Percentiles rank a stretch among this genome's conserved stretches.
These are phyloP conservation scores for Gobius niger DNA, from an alignment of 2,113 vertebrate genomes.

Conservation along the genomic window DNA sequence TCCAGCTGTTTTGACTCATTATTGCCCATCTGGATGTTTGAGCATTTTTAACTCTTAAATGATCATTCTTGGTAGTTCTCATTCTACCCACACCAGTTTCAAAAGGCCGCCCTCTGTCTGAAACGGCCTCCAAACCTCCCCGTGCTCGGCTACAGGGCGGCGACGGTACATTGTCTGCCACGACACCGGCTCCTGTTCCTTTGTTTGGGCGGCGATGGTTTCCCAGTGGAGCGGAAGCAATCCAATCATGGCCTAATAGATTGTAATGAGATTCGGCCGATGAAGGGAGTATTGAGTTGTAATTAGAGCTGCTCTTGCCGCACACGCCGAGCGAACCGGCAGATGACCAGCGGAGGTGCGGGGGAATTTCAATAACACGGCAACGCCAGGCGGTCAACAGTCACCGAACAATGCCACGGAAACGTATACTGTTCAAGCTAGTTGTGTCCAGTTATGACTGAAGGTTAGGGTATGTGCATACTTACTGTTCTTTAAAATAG, in stretches of 20 bases:
- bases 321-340: neutral
- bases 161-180: neutral
- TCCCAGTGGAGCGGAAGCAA: neutral
- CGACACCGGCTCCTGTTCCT: neutral
- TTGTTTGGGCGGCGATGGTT: neutral
- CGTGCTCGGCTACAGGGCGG: neutral
- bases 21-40: no score
- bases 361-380: neutral
- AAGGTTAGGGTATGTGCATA: no score
- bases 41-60: no score
- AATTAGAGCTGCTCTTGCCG: neutral
- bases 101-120: neutral
- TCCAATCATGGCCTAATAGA: conserved; percentile 6
- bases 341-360: neutral
- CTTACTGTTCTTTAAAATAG: no score
- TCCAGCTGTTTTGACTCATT: no score
- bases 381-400: neutral
- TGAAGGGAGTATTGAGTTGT: neutral
- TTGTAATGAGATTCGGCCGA: conserved; percentile 4
- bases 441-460: no score
- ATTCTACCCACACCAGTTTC: neutral
- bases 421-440: neutral
- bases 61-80: neutral
- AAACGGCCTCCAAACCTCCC: neutral
- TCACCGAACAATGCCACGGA: neutral